Conservation (phyloP, 1,140 invertebrate genomes). For the Drosophila melanica region DNA sequence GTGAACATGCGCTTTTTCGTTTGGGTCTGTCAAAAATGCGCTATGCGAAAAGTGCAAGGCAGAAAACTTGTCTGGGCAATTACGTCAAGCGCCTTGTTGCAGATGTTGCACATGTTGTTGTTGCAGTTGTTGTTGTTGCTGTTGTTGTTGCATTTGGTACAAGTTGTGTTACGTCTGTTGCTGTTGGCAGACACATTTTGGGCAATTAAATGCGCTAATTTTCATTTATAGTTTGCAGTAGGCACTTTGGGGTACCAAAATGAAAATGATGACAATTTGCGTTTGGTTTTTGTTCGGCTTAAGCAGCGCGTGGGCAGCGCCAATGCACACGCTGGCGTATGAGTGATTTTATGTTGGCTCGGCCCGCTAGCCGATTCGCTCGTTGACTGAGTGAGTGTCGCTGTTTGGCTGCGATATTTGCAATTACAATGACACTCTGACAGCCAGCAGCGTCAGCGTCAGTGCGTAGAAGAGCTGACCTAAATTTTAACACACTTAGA, state of each 20-base stretch:
- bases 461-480: constrained; percentile 71
- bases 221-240: constrained; percentile 49
- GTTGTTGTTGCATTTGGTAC: constrained; percentile 1
- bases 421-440: constrained; percentile 81
- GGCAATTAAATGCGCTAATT: constrained; percentile 82
- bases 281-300: constrained; percentile 20
- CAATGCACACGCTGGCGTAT: constrained; percentile 62
- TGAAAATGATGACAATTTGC: constrained; percentile 73
- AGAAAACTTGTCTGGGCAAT: constrained; percentile 65
- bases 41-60: constrained; percentile 32
- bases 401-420: constrained; percentile 72
- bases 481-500: constrained; percentile 80
- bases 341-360: constrained; percentile 42
- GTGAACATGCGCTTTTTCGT: constrained; percentile 2
- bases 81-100: constrained; percentile 76
- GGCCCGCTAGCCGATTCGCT: not conserved
- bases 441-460: constrained; percentile 36
- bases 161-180: constrained; percentile 35
- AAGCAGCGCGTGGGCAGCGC: constrained; percentile 57
- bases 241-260: constrained; percentile 30
- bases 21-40: constrained; percentile 40
- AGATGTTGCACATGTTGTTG: constrained; percentile 18
- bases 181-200: constrained; percentile 70
- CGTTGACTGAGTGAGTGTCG: constrained; percentile 38
- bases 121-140: constrained; percentile 1